Evolutionary conservation across 2,113 vertebrate genomes (phyloP).

Genomic region (Indri indri): DNA sequence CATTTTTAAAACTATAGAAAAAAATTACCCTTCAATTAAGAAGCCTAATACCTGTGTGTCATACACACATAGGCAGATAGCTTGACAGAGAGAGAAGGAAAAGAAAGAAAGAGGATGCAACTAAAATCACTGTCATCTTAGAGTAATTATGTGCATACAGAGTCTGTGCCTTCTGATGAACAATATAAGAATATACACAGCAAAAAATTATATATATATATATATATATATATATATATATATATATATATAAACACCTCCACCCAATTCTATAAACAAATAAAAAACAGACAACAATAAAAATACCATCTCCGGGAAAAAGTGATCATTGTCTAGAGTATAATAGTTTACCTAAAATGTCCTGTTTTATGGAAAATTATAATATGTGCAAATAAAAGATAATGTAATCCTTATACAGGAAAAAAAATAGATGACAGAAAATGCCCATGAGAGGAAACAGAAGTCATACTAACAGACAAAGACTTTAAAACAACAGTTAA

Average conservation of each 20-base stretch:
- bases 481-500: not conserved
- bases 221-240: too few species aligned
- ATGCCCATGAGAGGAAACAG: not conserved
- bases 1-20: not conserved
- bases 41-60: not conserved
- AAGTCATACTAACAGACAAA: not conserved
- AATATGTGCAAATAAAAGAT: not conserved
- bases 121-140: not conserved
- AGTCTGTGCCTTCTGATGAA: not conserved
- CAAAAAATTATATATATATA: not conserved
- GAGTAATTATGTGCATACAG: not conserved
- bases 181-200: not conserved
- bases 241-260: not conserved
- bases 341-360: not conserved
- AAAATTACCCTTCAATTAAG: not conserved
- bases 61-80: not conserved
- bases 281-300: not conserved
- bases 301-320: not conserved
- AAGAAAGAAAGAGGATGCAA: not conserved
- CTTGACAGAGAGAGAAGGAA: not conserved
- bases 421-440: not conserved
- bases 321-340: not conserved
- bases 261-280: not conserved
- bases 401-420: not conserved
- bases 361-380: not conserved